phyloP scores from a whole-genome alignment of 37 sponge, comb jelly and placozoan genomes.

The Ephydatia muelleri region DNA sequence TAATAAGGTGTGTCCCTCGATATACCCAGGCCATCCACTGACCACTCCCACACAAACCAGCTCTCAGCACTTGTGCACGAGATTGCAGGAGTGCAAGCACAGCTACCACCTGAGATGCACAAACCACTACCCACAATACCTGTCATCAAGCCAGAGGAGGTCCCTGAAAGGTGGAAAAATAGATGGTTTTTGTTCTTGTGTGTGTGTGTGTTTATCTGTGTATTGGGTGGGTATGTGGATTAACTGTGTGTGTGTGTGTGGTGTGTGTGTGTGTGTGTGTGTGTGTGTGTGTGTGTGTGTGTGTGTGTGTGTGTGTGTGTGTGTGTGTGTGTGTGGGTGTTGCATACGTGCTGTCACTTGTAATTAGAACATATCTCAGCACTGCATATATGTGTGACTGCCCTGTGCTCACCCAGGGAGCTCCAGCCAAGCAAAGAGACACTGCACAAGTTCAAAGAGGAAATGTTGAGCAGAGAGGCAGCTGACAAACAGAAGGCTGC shows the following conservation, averaged over 20 bases:
- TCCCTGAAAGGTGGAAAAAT: slow-evolving; percentile 72
- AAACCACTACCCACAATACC: slow-evolving; percentile 73
- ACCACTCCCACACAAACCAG: slow-evolving; percentile 7
- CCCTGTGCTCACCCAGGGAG: slow-evolving; percentile 4
- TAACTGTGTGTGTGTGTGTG: too few relatives aligned
- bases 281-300: too few relatives aligned
- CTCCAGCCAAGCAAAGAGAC: slow-evolving; percentile 73
- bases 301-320: too few relatives aligned
- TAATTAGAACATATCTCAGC: too few relatives aligned
- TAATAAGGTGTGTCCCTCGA: slow-evolving; percentile 45
- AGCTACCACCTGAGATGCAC: slow-evolving; percentile 35
- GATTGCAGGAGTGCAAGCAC: slow-evolving; percentile 61
- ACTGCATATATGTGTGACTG: too few relatives aligned
- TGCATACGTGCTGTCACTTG: too few relatives aligned
- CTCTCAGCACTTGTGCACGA: slow-evolving; percentile 34
- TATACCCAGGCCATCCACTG: not conserved
- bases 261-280: too few relatives aligned
- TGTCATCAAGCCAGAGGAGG: slow-evolving; percentile 75
- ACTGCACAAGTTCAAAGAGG: slow-evolving; percentile 78
- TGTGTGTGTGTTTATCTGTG: not conserved
- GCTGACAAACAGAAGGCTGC: slow-evolving; percentile 70
- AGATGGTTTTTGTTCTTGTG: not conserved
- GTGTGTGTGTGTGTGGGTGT: too few relatives aligned
- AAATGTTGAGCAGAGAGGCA: slow-evolving; percentile 61
- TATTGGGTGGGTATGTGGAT: not conserved